Evolutionary conservation across 2,797 vertebrate species (phyloP).

Genomic region (Crax fasciolata): DNA sequence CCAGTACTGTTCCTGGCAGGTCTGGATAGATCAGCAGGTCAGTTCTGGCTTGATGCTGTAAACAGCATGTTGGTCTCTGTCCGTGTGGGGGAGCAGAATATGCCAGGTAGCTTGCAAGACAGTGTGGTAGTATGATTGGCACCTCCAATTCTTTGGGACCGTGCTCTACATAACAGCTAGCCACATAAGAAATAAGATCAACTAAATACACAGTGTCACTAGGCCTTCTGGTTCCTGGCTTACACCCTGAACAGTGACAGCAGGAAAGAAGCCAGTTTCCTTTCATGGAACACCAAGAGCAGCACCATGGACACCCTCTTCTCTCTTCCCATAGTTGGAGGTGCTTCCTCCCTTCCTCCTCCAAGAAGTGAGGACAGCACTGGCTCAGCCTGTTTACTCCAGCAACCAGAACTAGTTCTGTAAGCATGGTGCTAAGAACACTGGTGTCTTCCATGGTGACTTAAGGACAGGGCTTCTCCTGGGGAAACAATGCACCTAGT

Average conservation of each 20-base stretch:
- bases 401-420: neutral
- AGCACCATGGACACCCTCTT: neutral
- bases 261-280: neutral
- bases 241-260: neutral
- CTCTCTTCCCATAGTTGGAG: rapidly evolving
- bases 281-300: neutral
- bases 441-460: neutral
- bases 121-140: neutral
- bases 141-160: neutral
- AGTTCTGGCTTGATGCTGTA: constrained; percentile 26
- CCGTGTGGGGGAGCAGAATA: neutral
- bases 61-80: neutral
- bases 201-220: neutral
- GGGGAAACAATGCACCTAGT: neutral
- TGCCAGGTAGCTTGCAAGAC: neutral
- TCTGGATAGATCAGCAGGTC: constrained; percentile 8
- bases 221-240: neutral
- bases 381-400: neutral
- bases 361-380: neutral
- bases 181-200: neutral
- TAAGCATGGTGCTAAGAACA: rapidly evolving
- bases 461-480: neutral
- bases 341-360: neutral
- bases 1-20: constrained; percentile 4
- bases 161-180: neutral